Base-by-base conservation (phyloP, 2,888 invertebrate genomes). In the Ectemnius cavifrons region DNA sequence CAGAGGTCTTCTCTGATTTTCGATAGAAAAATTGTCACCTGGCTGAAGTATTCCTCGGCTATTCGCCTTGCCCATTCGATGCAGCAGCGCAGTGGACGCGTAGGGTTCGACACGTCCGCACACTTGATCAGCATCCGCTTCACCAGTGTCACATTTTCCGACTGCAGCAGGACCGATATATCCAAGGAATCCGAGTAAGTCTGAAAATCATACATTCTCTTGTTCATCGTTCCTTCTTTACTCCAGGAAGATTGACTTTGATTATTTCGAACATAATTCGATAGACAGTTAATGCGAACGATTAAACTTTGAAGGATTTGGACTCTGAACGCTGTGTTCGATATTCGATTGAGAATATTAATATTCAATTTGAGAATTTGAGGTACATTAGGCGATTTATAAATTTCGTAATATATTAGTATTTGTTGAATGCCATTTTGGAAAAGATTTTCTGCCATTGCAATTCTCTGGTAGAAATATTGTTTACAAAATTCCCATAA, bases 121-220 rank as follows among this genome's bases (percentile, higher is more conserved):
- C 98, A 98, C 91, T 99, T 99, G 89, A 99, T 98, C 93, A 99
- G 94, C 97, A 99, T 99, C 78, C 98, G 93, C 90, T 97, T 97
- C 76, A 98, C 95, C 49, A 98, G 92, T 52, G 95, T 94, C 73
- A 96, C 94, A 89, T 98, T 98, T 88, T 98, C 98, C 1, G 95
- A 94, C 46, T 93, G 92, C 20, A 93, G 91, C 52, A 95, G 88
- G 3, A 87, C 83, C 3, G 88, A 80, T 83, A 86, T 86, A 64
- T 90, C 89, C 18, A 86, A 45, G 45, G 83, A 80, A 62, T 89
- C 88, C 6, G 86, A 77, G 75, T 79, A 83, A 47, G 75, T 71
- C 90, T 90, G 67, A 18, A 79, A 52, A 16, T 16, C 37, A 37
- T 37, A 37, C 37, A 37, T 37, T 37, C 37, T 37, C 23, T 37